These are phyloP conservation scores for Zaprionus africanus DNA, from an alignment of 1,140 invertebrate genomes.

Conservation along the genomic window DNA sequence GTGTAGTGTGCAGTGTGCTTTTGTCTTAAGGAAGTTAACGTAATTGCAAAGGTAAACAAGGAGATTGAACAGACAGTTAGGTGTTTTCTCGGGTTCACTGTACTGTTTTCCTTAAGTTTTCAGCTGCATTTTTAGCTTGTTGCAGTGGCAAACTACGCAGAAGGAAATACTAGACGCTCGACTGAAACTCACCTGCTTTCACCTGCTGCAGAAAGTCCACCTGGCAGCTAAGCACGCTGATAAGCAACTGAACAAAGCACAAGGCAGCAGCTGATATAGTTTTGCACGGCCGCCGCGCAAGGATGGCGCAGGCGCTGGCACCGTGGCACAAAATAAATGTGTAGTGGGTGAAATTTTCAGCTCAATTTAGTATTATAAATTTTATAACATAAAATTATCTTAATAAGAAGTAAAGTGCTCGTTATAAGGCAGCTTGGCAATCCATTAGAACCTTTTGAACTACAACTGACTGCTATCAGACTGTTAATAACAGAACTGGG, in stretches of 20 bases:
- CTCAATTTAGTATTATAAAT: not conserved
- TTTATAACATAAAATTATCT: not conserved
- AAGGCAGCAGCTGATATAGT: conserved; percentile 38
- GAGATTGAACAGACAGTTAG: not conserved
- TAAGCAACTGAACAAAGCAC: conserved; percentile 29
- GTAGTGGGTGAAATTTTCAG: not conserved
- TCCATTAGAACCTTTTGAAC: not conserved
- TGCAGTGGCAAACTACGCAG: conserved; percentile 18
- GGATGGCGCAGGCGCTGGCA: conserved; percentile 37
- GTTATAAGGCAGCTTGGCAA: not conserved
- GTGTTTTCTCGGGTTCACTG: not conserved
- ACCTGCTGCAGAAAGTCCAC: conserved; percentile 5
- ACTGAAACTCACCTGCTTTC: conserved; percentile 25
- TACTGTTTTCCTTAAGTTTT: not conserved
- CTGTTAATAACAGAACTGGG: not conserved
- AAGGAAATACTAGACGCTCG: not conserved
- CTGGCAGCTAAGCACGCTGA: conserved; percentile 27
- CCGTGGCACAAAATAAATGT: conserved; percentile 24
- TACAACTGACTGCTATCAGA: not conserved
- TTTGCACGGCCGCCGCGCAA: not conserved
- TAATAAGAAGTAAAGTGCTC: not conserved
- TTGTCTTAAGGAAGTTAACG: not conserved
- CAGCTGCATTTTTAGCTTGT: conserved; percentile 7
- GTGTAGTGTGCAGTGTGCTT: conserved; percentile 4
- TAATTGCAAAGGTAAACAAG: not conserved